Evolutionary conservation across 1,140 invertebrate genomes (phyloP), one percentile per base, ranked within the genome.

Genomic region (Pseudobourletiella spinata): DNA sequence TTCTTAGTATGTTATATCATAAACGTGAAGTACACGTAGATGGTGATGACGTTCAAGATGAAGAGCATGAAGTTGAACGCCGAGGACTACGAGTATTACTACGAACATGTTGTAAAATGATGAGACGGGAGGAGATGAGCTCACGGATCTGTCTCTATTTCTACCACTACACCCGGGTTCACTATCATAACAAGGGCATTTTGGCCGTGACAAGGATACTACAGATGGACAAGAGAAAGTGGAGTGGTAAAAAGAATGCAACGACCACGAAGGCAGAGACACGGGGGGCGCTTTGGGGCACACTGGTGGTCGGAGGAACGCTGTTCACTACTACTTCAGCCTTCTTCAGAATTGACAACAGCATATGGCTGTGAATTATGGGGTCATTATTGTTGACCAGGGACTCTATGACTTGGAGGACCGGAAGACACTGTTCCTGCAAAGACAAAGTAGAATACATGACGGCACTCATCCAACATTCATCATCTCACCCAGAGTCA

Each of bases 281-380:
- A 16, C 52, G 30, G 4, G 52, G 52, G 6, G 29, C 52, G 6
- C 20, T n/a, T 24, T 6, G 14, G 14, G 52, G 32, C 8, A 14
- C 26, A 56, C 15, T 29, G 28, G 61, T 35, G n/a, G 55, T 20
- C 28, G 28, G 42, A 52, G 46, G 61, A 64, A 67, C 39, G 56
- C 61, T 63, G 24, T 63, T 57, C 30, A 89, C 85, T 74, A 90
- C 87, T 20, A 91, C 87, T 78, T 91, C 87, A n/a, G 89, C 88
- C 78, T 91, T 88, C 78, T 91, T 91, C 75, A 91, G 88, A 73
- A 91, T 88, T 64, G 89, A 91, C 11, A 93, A 80, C 15, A 91
- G 79, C 32, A 88, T 82, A 76, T 92, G 87, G 22, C 86, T 88
- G 67, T 88, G 85, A 57, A 92, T 84, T 71, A 90, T 86, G 44